Evolutionary conservation across 2,888 invertebrate genomes (phyloP).

Genomic region (Hemicrepidius hirtus): DNA sequence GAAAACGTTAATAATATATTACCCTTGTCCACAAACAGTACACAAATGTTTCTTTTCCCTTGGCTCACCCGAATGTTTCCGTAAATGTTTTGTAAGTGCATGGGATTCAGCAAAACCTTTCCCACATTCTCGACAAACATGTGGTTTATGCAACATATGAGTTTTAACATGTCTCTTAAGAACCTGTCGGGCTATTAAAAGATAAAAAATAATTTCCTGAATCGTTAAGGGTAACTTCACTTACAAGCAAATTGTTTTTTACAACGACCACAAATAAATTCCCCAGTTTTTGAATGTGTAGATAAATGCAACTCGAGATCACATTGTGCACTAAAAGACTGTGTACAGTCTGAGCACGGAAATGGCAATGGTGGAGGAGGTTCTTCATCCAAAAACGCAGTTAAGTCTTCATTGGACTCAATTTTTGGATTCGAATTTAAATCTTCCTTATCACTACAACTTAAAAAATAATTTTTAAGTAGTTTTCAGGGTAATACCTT

Average conservation of each 20-base stretch:
- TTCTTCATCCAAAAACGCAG: constrained; percentile 59
- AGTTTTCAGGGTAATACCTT: not conserved
- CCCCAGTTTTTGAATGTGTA: constrained; percentile 69
- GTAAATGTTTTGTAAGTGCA: constrained; percentile 73
- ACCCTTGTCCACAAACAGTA: constrained; percentile 70
- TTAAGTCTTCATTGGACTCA: constrained; percentile 59
- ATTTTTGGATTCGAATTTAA: not conserved
- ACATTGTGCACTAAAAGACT: constrained; percentile 71
- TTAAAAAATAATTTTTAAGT: no score
- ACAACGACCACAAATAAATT: constrained; percentile 73
- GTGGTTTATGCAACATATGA: constrained; percentile 74
- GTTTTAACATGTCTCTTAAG: constrained; percentile 74
- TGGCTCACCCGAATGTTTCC: constrained; percentile 74
- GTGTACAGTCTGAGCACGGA: constrained; percentile 72
- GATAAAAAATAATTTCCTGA: no score
- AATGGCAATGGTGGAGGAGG: constrained; percentile 63
- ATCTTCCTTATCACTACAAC: constrained; percentile 19
- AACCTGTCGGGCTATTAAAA: constrained; percentile 60
- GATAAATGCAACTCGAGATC: constrained; percentile 74
- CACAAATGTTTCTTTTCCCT: constrained; percentile 73
- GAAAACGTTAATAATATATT: not conserved
- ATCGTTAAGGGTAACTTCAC: constrained; percentile 32
- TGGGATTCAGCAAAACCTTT: constrained; percentile 75
- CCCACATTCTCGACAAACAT: constrained; percentile 73
- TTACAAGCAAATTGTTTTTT: constrained; percentile 74